Base-by-base conservation (phyloP, 2,888 invertebrate genomes). In the Lymantria monacha region DNA sequence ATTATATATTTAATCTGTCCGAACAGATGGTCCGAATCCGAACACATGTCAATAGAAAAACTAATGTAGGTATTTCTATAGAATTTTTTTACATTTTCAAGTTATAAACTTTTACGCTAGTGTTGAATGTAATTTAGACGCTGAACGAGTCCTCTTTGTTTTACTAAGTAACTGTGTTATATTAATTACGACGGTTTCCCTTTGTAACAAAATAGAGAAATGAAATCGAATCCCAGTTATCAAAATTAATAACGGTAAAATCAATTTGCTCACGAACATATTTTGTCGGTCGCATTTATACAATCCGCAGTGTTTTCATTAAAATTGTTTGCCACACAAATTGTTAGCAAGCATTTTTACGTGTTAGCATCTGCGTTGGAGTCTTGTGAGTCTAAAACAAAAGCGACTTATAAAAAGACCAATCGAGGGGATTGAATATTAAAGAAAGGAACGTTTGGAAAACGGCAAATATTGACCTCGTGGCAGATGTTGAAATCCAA, bases 131-230 rank as follows among this genome's bases (percentile, higher is more conserved):
- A 66, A 81, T 83, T 81, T 75, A 65, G 59, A 72, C 76, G 63
- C 63, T 70, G 66, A 76, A 73, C 61, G 70, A 65, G 69, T 74
- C 62, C 64, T 72, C 70, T 81, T 84, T 82, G 80, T 83, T 80
- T 75, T 73, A 68, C 71, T 66, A 72, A 74, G 77, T 75, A 83
- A 85, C 78, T 79, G 79, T 81, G 74, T 70, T 81, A 79, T 86
- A 87, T 87, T 85, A 87, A 89, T 89, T 88, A 85, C 85, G 74
- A 86, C 84, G 85, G 84, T 82, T 89, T 88, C 86, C 87, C 87
- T 89, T 89, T 89, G 88, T 89, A 88, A 87, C 87, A 87, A 87
- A 89, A 88, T 86, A 87, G 88, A 87, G 88, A 89, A 87, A 87
- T 88, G 83, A 86, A n/a, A 84, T 86, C 69, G 86, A 86, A 90